Evolutionary conservation across 1,140 invertebrate species (phyloP), one percentile per base, ranked within the genome.

Genomic region (Meloidogyne exigua): DNA sequence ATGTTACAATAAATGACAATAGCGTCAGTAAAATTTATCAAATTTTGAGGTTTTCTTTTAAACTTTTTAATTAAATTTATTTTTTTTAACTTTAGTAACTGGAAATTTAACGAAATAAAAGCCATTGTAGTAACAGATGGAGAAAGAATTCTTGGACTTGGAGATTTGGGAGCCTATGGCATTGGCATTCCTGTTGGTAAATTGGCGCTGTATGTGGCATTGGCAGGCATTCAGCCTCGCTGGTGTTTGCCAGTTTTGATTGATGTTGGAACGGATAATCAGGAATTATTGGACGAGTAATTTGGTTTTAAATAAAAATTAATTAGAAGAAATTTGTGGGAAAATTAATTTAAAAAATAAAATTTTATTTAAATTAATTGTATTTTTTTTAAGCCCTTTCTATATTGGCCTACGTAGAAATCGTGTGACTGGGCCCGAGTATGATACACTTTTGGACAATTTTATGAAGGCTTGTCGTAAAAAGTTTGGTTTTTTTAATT

Each of bases 371-470:
- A 11, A 0, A 13, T n/a, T n/a, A n/a, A n/a, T n/a, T n/a, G n/a
- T n/a, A n/a, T n/a, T n/a, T n/a, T 63, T 62, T 73, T 73, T 66
- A 13, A 73, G 72, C 90, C 94, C 95, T 7, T 90, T 95, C 72
- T 99, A 99, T 88, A 95, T 98, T 84, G 96, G 96, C 67, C 88
- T 97, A 57, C 90, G 93, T 75, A 93, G 96, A 82, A 92, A 92
- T 76, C 90, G 96, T 68, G 92, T 92, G 0, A 92, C 92, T 32
- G 96, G 96, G 15, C 89, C 91, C 42, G 91, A 92, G 75, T 99
- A 99, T 88, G 95, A 98, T 87, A 93, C 93, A 62, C 92, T 99
- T 81, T 91, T 99, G 72, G 96, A 99, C 85, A 96, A 99, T 89
- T 98, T 99, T 88, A 98, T 99, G 95, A 90, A 93, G 85, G 95